phyloP scores from a whole-genome alignment of 2,113 vertebrate genomes.

The Talpa occidentalis region DNA sequence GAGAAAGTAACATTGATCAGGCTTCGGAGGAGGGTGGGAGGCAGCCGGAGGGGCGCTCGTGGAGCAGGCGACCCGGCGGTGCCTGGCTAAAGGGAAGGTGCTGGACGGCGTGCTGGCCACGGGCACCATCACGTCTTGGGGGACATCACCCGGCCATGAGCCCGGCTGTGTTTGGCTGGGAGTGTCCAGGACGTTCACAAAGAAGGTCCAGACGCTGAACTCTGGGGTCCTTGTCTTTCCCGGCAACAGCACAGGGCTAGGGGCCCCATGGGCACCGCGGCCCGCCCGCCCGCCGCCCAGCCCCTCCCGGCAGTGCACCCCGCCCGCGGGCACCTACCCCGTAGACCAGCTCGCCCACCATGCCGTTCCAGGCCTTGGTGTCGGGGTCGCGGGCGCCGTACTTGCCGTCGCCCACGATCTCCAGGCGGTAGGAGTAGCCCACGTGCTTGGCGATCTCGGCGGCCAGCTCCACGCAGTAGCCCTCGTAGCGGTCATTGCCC shows the following conservation, averaged over 20 bases:
- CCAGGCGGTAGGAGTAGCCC: slow-evolving; percentile 96
- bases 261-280: background rate
- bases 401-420: slow-evolving; percentile 96
- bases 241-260: background rate
- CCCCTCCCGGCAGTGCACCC: too few relatives aligned
- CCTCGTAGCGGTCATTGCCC: slow-evolving; percentile 97
- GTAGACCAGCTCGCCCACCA: slow-evolving; percentile 98
- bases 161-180: background rate
- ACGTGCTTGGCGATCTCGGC: slow-evolving; percentile 98
- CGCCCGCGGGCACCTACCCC: slow-evolving; percentile 89
- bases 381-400: slow-evolving; percentile 96
- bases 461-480: slow-evolving; percentile 97
- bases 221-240: background rate
- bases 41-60: background rate
- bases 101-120: background rate
- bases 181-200: background rate
- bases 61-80: background rate
- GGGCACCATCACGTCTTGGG: too few relatives aligned
- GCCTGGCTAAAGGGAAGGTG: background rate
- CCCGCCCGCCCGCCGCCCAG: background rate
- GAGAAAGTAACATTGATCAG: background rate
- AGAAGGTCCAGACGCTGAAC: background rate
- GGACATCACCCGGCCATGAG: background rate
- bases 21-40: background rate
- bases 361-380: slow-evolving; percentile 98